Percentiles rank a stretch among this genome's conserved stretches.
These are phyloP conservation scores for Apodemus sylvaticus DNA, from an alignment of 2,113 vertebrate species.

Conservation along the genomic window DNA sequence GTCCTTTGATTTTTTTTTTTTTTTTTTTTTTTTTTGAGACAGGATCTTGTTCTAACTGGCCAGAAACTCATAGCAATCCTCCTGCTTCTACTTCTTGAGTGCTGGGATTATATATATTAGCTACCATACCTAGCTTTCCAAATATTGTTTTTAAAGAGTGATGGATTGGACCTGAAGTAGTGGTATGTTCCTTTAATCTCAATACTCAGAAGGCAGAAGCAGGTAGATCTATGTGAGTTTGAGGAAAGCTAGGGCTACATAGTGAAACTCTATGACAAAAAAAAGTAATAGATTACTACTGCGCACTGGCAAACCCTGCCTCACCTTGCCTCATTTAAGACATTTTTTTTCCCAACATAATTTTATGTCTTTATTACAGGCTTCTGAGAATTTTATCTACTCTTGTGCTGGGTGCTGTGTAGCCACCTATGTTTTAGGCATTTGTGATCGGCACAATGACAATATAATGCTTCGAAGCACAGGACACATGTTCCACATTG, in stretches of 20 bases:
- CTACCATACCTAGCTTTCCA: neutral
- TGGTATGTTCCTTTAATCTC: neutral
- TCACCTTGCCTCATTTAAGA: slow-evolving; percentile 15
- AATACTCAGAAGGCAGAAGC: neutral
- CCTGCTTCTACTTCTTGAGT: neutral
- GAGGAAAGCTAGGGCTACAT: neutral
- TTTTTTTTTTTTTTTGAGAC: neutral
- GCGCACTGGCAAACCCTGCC: slow-evolving; percentile 30
- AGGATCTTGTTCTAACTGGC: neutral
- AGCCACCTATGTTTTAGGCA: slow-evolving; percentile 96
- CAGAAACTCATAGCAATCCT: neutral
- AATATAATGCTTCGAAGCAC: slow-evolving; percentile 99
- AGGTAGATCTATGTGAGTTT: neutral
- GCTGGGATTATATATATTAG: neutral
- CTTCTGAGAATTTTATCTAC: slow-evolving; percentile 99
- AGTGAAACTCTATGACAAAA: neutral
- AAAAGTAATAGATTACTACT: slow-evolving; percentile 21
- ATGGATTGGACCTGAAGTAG: neutral
- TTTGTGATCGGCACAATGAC: slow-evolving; percentile 98
- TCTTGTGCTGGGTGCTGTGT: slow-evolving; percentile 99
- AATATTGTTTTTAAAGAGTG: slow-evolving; percentile 28
- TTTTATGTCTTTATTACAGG: slow-evolving; percentile 84
- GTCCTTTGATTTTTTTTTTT: neutral
- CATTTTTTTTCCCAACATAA: slow-evolving; percentile 8
- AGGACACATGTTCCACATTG: slow-evolving; percentile 99